Conservation (phyloP, 2,888 invertebrate species). For the Tetrapedia diversipes region DNA sequence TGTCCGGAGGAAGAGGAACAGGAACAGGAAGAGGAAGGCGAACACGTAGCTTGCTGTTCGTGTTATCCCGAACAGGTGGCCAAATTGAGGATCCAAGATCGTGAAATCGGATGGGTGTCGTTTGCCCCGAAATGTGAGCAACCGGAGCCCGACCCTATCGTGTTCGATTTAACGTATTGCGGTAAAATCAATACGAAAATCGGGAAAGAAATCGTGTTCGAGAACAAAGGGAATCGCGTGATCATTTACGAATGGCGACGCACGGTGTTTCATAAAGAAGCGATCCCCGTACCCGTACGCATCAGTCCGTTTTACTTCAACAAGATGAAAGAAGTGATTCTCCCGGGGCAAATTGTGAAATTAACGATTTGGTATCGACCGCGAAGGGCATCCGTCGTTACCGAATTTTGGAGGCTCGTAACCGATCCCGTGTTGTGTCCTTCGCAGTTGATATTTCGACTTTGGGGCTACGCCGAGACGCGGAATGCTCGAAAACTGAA, state of each 20-base stretch:
- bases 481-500: rapidly evolving
- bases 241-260: conserved; percentile 84
- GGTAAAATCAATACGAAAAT: conserved; percentile 10
- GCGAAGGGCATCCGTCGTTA: conserved; percentile 80
- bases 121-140: not conserved
- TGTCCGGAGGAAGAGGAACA: conserved; percentile 25
- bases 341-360: conserved; percentile 83
- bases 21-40: not conserved
- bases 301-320: conserved; percentile 85
- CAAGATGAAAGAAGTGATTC: conserved; percentile 84
- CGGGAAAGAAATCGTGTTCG: conserved; percentile 77
- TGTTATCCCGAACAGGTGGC: conserved; percentile 43
- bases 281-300: conserved; percentile 51
- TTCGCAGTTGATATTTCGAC: conserved; percentile 61
- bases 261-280: not conserved
- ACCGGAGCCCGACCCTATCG: conserved; percentile 16
- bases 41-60: not conserved
- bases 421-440: conserved; percentile 81
- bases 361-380: conserved; percentile 84
- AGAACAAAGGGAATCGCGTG: conserved; percentile 84
- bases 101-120: conserved; percentile 62
- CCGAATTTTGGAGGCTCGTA: conserved; percentile 84
- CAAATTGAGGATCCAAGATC: conserved; percentile 69
- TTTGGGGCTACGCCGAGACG: conserved; percentile 59
- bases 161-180: conserved; percentile 66